These are phyloP conservation scores for Coilia nasus DNA, from an alignment of 2,797 vertebrate genomes.

Conservation along the genomic window DNA sequence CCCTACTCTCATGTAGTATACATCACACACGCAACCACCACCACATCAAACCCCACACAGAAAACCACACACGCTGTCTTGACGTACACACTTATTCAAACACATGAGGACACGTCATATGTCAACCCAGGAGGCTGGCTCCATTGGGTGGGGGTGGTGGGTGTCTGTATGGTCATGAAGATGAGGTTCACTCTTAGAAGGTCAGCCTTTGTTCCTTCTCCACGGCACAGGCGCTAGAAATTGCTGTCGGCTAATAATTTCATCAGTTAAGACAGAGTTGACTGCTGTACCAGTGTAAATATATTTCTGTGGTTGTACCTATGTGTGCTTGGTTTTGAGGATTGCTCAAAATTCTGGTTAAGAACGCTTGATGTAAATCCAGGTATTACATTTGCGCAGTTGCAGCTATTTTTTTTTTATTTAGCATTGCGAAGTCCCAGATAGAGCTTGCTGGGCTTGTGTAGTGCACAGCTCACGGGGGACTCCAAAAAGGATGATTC, in stretches of 20 bases:
- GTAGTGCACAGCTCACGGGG: not conserved
- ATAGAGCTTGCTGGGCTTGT: not conserved
- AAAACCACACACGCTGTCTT: not conserved
- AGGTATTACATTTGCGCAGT: not conserved
- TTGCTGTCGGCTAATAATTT: slow-evolving; percentile 72
- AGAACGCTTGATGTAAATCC: not conserved
- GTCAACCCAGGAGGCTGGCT: not conserved
- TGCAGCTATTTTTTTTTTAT: not conserved
- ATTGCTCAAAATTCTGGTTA: slow-evolving; percentile 46
- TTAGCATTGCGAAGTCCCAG: not conserved
- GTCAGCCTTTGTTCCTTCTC: slow-evolving; percentile 67
- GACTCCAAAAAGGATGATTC: slow-evolving; percentile 21
- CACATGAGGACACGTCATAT: not conserved
- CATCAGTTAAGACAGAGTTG: slow-evolving; percentile 63
- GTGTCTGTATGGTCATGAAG: not conserved
- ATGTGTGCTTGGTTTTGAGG: slow-evolving; percentile 42
- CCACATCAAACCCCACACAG: not conserved
- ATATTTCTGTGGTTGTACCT: not conserved
- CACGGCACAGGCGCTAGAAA: slow-evolving; percentile 73
- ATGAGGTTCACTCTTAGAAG: slow-evolving; percentile 58
- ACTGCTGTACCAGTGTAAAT: slow-evolving; percentile 30
- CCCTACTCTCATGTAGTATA: not conserved
- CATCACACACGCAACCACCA: not conserved
- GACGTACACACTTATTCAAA: not conserved
- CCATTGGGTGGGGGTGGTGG: not conserved